Base-by-base conservation (phyloP, 2,888 invertebrate genomes). In the Dasysyrphus albostriatus region DNA sequence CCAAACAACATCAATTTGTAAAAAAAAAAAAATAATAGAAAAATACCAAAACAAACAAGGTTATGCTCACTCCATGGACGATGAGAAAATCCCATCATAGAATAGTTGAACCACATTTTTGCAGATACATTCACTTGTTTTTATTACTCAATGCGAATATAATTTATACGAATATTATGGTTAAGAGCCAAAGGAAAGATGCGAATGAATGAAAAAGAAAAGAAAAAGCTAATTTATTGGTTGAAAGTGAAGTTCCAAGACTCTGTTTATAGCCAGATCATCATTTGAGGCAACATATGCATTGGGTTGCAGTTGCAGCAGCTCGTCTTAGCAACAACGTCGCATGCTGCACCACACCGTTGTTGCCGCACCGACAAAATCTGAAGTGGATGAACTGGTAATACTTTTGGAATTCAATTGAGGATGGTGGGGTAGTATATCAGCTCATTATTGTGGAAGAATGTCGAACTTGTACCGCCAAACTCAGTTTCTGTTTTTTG, bases 101-200 rank as follows among this genome's bases (percentile, higher is more conserved):
- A 59, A 83, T 83, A 70, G 67, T 79, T 83, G 69, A 79, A 70
- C 79, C 79, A 83, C 79, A 83, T 83, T 79, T 83, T 70, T 79
- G 83, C 79, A 51, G 56, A 79, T 79, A 83, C 83, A 79, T 83
- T 83, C 79, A 79, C 74, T 83, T 83, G 61, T 83, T 67, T 79
- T 83, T 73, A 79, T 83, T 83, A 83, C 69, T 83, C 74, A 83
- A 83, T 74, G 72, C 19, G 51, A 61, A 14, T 61, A 61, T 61
- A 61, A 61, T 61, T 24, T 61, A 61, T 24, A 42, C 61, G 39
- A 24, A 61, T 42, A 24, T 24, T 42, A 24, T 24, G 14, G 24
- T 24, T 39, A 49, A 74, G 32, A 67, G 49, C 32, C 24, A 32
- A 70, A n/a, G 12, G n/a, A 16, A 14, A 37, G 42, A 63, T 47